Conservation (phyloP, 2,797 vertebrate species). For the Protosalanx chinensis region DNA sequence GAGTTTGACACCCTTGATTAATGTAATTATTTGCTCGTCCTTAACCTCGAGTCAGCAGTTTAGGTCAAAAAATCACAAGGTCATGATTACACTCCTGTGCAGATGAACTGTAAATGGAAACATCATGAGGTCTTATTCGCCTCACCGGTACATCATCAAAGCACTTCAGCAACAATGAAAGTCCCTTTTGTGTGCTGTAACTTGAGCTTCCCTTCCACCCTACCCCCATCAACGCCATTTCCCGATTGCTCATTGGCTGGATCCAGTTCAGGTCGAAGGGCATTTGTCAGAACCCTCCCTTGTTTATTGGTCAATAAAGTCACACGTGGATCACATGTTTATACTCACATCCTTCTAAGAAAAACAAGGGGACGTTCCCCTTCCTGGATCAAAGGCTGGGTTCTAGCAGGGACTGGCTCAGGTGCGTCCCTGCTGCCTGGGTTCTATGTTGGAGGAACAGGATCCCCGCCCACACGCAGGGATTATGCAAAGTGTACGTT, state of each 20-base stretch:
- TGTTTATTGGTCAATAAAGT: not conserved
- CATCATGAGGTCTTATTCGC: too few species aligned
- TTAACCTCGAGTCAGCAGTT: too few species aligned
- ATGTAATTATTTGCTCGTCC: too few species aligned
- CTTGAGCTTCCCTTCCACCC: too few species aligned
- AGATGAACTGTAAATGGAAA: too few species aligned
- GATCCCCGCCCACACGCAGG: slow-evolving; percentile 37
- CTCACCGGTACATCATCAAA: too few species aligned
- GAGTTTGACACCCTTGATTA: too few species aligned
- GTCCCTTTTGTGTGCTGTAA: too few species aligned
- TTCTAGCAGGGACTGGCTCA: slow-evolving; percentile 39
- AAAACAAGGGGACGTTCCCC: not conserved
- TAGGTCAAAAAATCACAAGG: too few species aligned
- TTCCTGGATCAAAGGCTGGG: not conserved
- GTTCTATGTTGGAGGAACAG: slow-evolving; percentile 28
- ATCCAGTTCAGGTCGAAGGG: not conserved
- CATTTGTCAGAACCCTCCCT: not conserved
- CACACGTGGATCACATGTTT: not conserved
- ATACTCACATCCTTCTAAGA: not conserved
- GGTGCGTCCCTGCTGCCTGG: slow-evolving; percentile 32
- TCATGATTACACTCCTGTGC: too few species aligned
- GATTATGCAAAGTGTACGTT: slow-evolving; percentile 19
- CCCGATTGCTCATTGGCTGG: not conserved
- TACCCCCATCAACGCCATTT: not conserved
- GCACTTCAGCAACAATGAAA: too few species aligned